Percentiles rank a stretch among this genome's conserved stretches.
These are phyloP conservation scores for Hypena proboscidalis DNA, from an alignment of 2,888 invertebrate genomes.

Conservation along the genomic window DNA sequence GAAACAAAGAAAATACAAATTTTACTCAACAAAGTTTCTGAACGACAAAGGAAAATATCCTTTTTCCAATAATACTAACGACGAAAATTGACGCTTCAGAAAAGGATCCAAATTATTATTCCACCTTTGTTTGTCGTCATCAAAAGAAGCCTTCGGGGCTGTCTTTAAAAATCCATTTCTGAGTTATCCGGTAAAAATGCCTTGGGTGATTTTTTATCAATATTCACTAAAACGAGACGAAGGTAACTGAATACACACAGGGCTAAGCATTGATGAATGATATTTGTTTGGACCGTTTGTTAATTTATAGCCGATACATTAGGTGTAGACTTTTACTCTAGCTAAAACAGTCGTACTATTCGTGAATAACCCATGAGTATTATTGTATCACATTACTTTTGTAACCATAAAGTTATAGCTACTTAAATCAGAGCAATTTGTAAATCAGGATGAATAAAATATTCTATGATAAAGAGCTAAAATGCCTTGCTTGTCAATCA, in stretches of 20 bases:
- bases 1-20: slow-evolving; percentile 31
- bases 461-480: too few species aligned
- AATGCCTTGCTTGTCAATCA: too few species aligned
- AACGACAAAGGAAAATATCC: slow-evolving; percentile 47
- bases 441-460: too few species aligned
- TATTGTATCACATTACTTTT: too few species aligned
- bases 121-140: slow-evolving; percentile 62
- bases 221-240: slow-evolving; percentile 47
- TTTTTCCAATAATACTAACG: slow-evolving; percentile 55
- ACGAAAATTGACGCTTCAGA: slow-evolving; percentile 51
- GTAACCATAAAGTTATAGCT: too few species aligned
- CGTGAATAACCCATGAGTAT: too few species aligned
- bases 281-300: too few species aligned
- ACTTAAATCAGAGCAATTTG: too few species aligned
- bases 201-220: slow-evolving; percentile 51
- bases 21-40: slow-evolving; percentile 33
- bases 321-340: too few species aligned
- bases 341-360: too few species aligned
- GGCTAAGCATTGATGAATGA: too few species aligned
- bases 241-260: slow-evolving; percentile 35
- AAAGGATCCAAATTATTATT: slow-evolving; percentile 62
- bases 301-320: too few species aligned
- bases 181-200: slow-evolving; percentile 49
- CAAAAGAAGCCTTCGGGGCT: slow-evolving; percentile 56
- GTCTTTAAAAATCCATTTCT: slow-evolving; percentile 57